Evolutionary conservation across 2,888 invertebrate species (phyloP).

Genomic region (Temnothorax ravouxi): DNA sequence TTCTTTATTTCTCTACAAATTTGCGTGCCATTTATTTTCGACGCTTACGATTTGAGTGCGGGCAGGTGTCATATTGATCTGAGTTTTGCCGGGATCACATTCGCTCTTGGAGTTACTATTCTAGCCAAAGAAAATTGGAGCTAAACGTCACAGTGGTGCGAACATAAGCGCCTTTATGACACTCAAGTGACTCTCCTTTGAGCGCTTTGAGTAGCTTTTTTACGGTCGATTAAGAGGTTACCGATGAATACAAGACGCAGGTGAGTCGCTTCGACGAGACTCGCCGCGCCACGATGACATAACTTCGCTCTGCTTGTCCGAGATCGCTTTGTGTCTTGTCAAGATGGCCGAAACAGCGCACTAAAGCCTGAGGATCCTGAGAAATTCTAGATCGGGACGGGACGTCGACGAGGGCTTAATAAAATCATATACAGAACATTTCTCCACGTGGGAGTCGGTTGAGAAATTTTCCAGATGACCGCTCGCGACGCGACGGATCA

Average conservation of each 20-base stretch:
- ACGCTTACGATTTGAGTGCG: too few species aligned
- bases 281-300: conserved; percentile 54
- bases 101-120: background rate
- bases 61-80: background rate
- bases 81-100: background rate
- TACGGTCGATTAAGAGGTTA: conserved; percentile 63
- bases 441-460: conserved; percentile 82
- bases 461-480: conserved; percentile 81
- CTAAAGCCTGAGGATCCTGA: conserved; percentile 54
- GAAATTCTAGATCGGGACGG: conserved; percentile 49
- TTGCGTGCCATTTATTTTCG: background rate
- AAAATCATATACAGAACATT: conserved; percentile 83
- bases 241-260: conserved; percentile 56
- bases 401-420: conserved; percentile 72
- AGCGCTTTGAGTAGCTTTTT: conserved; percentile 64
- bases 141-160: conserved; percentile 31
- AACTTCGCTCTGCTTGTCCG: conserved; percentile 32
- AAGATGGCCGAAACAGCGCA: conserved; percentile 15
- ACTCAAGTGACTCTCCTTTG: conserved; percentile 61
- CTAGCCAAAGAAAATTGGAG: conserved; percentile 17
- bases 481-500: conserved; percentile 54
- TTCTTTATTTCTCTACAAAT: background rate
- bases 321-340: conserved; percentile 41
- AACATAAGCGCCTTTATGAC: conserved; percentile 48
- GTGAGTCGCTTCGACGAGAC: conserved; percentile 58